Evolutionary conservation across 2,113 vertebrate species (phyloP).

Genomic region (Tachysurus fulvidraco): DNA sequence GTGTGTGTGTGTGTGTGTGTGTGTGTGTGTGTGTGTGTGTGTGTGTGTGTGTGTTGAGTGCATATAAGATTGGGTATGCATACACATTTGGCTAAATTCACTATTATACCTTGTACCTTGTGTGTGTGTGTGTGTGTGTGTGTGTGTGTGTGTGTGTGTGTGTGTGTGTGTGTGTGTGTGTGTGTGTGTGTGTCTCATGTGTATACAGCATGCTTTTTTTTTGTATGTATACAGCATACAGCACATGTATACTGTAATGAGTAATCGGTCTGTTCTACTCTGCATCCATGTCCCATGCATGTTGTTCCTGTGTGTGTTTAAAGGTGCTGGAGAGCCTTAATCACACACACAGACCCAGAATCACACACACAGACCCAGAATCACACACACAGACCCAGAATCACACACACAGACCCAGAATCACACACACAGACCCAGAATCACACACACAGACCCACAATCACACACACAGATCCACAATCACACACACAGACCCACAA

Average conservation of each 20-base stretch:
- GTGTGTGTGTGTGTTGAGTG: background rate
- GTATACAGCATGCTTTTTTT: background rate
- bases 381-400: too few species aligned
- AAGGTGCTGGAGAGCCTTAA: background rate
- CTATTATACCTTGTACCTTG: conserved; percentile 8
- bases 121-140: conserved; percentile 8
- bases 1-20: conserved; percentile 17
- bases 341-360: background rate
- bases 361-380: background rate
- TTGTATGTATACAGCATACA: too few species aligned
- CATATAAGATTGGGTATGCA: conserved; percentile 15
- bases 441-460: too few species aligned
- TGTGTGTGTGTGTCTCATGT: background rate
- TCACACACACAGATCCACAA: too few species aligned
- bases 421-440: too few species aligned
- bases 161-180: conserved; percentile 11
- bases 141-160: conserved; percentile 45
- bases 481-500: too few species aligned
- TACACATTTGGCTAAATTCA: background rate
- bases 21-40: background rate
- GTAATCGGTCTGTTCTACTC: background rate
- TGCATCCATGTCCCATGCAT: background rate
- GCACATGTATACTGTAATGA: background rate
- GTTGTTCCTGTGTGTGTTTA: background rate
- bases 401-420: too few species aligned